Evolutionary conservation across 1,140 invertebrate genomes (phyloP).

Genomic region (Aphelinus atriplicis): DNA sequence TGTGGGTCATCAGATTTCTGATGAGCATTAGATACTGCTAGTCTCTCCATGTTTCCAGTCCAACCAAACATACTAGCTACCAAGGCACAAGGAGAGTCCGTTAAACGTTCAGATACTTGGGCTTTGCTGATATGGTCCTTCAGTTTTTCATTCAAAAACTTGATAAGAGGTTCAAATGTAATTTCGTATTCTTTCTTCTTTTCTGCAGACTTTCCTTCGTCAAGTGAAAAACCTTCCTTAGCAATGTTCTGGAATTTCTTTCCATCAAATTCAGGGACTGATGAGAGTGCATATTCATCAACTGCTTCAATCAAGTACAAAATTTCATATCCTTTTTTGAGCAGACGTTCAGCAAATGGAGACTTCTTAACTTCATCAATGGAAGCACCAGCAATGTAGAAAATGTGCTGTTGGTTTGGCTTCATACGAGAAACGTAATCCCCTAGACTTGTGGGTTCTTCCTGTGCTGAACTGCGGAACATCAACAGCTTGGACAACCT

Average conservation of each 20-base stretch:
- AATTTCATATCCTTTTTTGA: constrained; percentile 96
- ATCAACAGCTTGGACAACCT: constrained; percentile 93
- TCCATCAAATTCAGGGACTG: constrained; percentile 98
- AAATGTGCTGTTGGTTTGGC: constrained; percentile 95
- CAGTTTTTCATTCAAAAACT: constrained; percentile 90
- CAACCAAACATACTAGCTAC: constrained; percentile 97
- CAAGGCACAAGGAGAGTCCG: constrained; percentile 93
- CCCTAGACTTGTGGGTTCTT: constrained; percentile 77
- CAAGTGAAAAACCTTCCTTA: constrained; percentile 94
- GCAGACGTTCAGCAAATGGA: constrained; percentile 94
- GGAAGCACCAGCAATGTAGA: constrained; percentile 93
- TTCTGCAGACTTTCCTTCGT: constrained; percentile 85
- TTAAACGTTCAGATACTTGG: constrained; percentile 88
- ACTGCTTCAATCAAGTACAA: constrained; percentile 96
- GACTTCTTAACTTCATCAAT: constrained; percentile 90
- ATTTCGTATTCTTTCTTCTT: constrained; percentile 80
- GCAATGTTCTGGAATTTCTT: constrained; percentile 99
- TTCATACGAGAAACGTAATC: constrained; percentile 98
- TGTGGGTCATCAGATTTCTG: constrained; percentile 95
- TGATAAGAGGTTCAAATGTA: constrained; percentile 89
- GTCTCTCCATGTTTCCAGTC: constrained; percentile 99
- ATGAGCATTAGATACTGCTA: constrained; percentile 96
- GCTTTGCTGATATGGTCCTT: constrained; percentile 88
- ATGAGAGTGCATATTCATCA: constrained; percentile 97
- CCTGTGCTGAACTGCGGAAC: constrained; percentile 87